Base-by-base conservation (phyloP, 2,113 vertebrate species). In the Zosterops hypoxanthus region DNA sequence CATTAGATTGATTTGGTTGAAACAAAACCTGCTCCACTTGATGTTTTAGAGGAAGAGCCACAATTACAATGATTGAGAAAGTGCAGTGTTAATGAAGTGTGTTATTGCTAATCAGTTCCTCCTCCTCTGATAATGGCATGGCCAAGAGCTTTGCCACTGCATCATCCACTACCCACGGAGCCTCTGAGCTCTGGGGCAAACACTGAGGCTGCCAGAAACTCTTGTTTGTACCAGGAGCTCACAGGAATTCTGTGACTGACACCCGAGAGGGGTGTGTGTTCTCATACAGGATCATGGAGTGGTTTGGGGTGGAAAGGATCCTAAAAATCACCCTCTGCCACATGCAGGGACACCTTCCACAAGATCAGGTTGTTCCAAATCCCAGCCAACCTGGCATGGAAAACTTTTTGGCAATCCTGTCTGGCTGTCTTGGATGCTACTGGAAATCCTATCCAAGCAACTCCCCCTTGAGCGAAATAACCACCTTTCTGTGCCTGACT, bases 31-130 rank as follows among this genome's bases (percentile, higher is more conserved):
- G 68, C 90, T 95, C 90, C 72, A 91, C 71, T 86, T 80, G 88
- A 94, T 90, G 90, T 92, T 96, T 95, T 93, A 88, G 90, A 68
- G 94, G 86, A 91, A 96, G 94, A 96, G 82, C 90, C 88, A 88
- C 96, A 98, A 97, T 98, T 97, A 97, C 92, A 95, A 92, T 95
- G 97, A 98, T 80, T 97, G 96, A 98, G 95, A 98, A 98, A 98
- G 94, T 90, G 94, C 96, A 96, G 70, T 60, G 95, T 93, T 97
- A 98, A 97, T 97, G 96, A 97, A 96, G 95, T 96, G 86, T 95
- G 95, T 97, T 97, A 97, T 95, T 95, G 83, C 95, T 96, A 97
- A 98, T 96, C 95, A 97, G 92, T 94, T 94, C 93, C 91, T 96
- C 87, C 96, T 94, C 78, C 94, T 81, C 72, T 82, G 50, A 49